Conservation (phyloP, 2,113 vertebrate species). For the Phrynosoma blainvillii region DNA sequence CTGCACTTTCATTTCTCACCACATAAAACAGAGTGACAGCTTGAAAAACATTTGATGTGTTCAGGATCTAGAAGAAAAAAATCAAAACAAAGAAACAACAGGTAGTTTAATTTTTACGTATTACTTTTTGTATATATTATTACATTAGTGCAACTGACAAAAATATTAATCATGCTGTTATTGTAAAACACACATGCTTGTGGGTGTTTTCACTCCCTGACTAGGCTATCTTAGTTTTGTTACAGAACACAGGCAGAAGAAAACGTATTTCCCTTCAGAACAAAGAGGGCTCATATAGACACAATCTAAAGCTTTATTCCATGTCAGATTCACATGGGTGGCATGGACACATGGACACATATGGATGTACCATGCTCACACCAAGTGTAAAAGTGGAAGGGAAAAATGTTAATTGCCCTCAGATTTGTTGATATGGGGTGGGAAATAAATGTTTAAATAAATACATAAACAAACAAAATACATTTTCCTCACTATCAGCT, state of each 20-base stretch:
- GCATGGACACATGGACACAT: not conserved
- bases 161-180: conserved; percentile 26
- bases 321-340: not conserved
- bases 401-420: not conserved
- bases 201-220: conserved; percentile 15
- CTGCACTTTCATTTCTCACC: conserved; percentile 87
- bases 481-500: too few species aligned
- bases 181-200: conserved; percentile 21
- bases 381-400: not conserved
- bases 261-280: not conserved
- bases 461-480: too few species aligned
- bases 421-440: not conserved
- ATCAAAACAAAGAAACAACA: conserved; percentile 50
- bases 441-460: too few species aligned
- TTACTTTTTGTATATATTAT: not conserved
- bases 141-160: conserved; percentile 14
- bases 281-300: not conserved
- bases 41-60: conserved; percentile 85
- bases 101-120: conserved; percentile 3
- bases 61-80: conserved; percentile 84
- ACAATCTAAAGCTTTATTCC: not conserved
- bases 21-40: conserved; percentile 91
- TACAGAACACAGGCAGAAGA: conserved; percentile 12
- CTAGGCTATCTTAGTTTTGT: not conserved
- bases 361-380: not conserved